Evolutionary conservation across 2,797 vertebrate genomes (phyloP), one percentile per base, ranked within the genome.

Genomic region (Carduelis carduelis): DNA sequence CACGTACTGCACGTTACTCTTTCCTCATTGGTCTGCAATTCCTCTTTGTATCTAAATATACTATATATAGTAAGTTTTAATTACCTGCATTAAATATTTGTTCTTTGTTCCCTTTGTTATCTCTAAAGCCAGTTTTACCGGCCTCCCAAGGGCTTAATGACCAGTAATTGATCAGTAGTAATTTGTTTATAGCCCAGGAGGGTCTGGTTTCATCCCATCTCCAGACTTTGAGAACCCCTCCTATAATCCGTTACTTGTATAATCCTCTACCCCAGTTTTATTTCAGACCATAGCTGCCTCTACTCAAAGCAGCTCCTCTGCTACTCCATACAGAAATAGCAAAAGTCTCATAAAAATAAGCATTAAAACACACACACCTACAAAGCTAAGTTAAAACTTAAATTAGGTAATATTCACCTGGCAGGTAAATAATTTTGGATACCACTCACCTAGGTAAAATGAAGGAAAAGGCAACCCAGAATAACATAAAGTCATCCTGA

Each of bases 21-120:
- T 65, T 69, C 47, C 79, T 93, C 63, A 88, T 65, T 72, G 88
- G 88, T 55, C 50, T 27, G 26, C 37, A 76, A 41, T 81, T 89
- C 63, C 39, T 66, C 37, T 32, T 83, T 60, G 24, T 91, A 95
- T 91, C 94, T 95, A 41, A 75, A 82, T 66, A 69, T 34, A 30
- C 57, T 77, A 11, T 49, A 66, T 74, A 72, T 46, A 78, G 32
- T 64, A 41, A 27, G 32, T 68, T 96, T 94, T 81, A 93, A 72
- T 87, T 71, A 71, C 34, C 2, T 46, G 10, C 60, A 35, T 49
- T 47, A 8, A 49, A 43, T 87, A 80, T 83, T 90, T 93, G 88
- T 69, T 93, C 94, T 93, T 95, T 97, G 93, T 68, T 95, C 91
- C 57, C 14, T 57, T 83, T 80, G 22, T 89, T 96, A 96, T 97